Evolutionary conservation across 2,888 invertebrate species (phyloP), one percentile per base, ranked within the genome.

Genomic region (Netelia melanura): DNA sequence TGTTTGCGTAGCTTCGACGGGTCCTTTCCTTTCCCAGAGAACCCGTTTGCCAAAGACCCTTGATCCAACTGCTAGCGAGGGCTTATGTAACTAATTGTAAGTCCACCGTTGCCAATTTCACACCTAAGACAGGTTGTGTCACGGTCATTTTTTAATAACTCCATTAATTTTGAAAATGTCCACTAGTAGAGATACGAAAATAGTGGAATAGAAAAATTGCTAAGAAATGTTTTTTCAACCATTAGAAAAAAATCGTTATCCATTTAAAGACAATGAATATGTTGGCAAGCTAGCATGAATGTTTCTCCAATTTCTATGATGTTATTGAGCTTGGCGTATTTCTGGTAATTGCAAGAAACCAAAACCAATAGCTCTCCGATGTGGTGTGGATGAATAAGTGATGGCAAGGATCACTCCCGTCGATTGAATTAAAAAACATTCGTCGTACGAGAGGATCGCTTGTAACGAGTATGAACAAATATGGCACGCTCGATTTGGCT

Each of bases 1-100:
- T 82, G 74, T 86, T 81, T 83, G 83, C 77, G 62, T 70, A 80
- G 80, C 62, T 74, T 80, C 83, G 74, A 14, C 81, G 48, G 25
- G 81, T 54, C 44, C 76, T 71, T 81, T 71, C 52, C 61, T 54
- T 56, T 71, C 64, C 58, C 58, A 21, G 17, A 65, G 64, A 44
- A 65, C 71, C 43, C 56, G 76, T 76, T 81, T 76, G 56, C 54
- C 81, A 75, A 76, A 71, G 76, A 64, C 38, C 17, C 17, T 48
- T 48, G 48, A 48, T 48, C 48, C 48, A 48, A 48, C 48, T 48
- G 48, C 48, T 14, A 48, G 48, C 2, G 11, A 48, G 48, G 48
- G 48, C 38, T 48, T 14, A 48, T 14, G 48, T 48, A 48, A 48
- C 48, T 48, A 38, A 38, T 38, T 38, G 38, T 38, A 48, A 48